Base-by-base conservation (phyloP, 92 coral and sea anemone species). In the Scolanthus callimorphus region DNA sequence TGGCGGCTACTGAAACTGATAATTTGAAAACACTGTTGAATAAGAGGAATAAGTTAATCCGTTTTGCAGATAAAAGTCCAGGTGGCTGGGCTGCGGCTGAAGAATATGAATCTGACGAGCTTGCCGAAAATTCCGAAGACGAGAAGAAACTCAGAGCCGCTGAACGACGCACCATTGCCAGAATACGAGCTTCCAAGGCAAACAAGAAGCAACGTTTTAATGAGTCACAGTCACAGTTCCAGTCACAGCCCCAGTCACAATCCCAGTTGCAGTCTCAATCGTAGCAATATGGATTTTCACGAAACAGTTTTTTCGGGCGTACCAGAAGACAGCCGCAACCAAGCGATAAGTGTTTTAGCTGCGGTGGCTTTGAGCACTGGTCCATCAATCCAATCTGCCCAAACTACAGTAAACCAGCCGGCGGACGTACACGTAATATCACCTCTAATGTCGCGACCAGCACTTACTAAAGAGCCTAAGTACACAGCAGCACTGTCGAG, bases 281-380 rank as follows among this genome's bases (percentile, higher is more conserved):
- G n/a, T n/a, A n/a, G n/a, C n/a, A n/a, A n/a, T n/a, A n/a, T n/a
- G n/a, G n/a, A n/a, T n/a, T n/a, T n/a, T n/a, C n/a, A n/a, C n/a
- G n/a, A n/a, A n/a, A n/a, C n/a, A n/a, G n/a, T n/a, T n/a, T n/a
- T n/a, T n/a, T n/a, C n/a, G n/a, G n/a, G n/a, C n/a, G n/a, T n/a
- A n/a, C n/a, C n/a, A n/a, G n/a, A n/a, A 10, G 67, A 60, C 49
- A 31, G 12, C 76, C 76, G 3, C 58, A 59, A 23, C 70, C 70
- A 10, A 46, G 45, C 71, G 60, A 60, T 49, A 70, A 70, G 25
- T 70, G 77, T 19, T 70, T 59, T 51, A 26, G 31, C 60, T 60
- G 77, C 4, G 70, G 77, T 12, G 69, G 37, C 21, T 49, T 47
- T 21, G 77, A 60, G n/a, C 70, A 70, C 59, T 70, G 70, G 70